phyloP scores from a whole-genome alignment of 92 coral and sea anemone species.

The Isaurus tuberculatus region DNA sequence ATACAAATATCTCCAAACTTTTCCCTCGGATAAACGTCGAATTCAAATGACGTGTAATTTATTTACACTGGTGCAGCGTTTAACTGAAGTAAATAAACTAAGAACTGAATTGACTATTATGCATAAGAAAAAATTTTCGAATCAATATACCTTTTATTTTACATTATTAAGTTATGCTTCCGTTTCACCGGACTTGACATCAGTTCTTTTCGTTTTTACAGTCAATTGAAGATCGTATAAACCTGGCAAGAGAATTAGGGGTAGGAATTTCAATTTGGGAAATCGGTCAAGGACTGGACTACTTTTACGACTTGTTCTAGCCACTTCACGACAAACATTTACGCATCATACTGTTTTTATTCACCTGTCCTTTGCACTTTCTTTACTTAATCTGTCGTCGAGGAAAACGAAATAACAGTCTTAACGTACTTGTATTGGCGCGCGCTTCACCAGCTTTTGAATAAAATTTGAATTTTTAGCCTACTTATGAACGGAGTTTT shows the following conservation, averaged over 20 bases:
- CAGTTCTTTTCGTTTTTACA: conserved; percentile 28
- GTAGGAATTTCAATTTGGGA: conserved; percentile 96
- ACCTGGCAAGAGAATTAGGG: conserved; percentile 90
- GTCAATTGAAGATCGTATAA: conserved; percentile 89
- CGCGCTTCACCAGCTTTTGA: conserved; percentile 12
- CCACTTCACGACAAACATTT: not conserved
- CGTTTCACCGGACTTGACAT: not conserved
- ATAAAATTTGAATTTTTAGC: not conserved
- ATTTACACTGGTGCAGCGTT: no score
- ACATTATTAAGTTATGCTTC: no score
- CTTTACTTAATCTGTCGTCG: not conserved
- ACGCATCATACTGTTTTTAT: not conserved
- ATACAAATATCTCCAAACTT: no score
- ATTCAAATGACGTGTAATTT: no score
- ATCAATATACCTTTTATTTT: no score
- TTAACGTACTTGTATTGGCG: not conserved
- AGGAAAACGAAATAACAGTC: not conserved
- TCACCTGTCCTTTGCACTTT: not conserved
- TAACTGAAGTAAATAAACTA: no score
- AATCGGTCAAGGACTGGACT: conserved; percentile 96
- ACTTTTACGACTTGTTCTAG: conserved; percentile 89
- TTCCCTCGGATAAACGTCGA: no score
- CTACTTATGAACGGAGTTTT: not conserved
- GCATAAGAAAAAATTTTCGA: no score
- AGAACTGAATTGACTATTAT: no score